A percentile compares a stretch with the other conserved stretches of the same genome.
Evolutionary conservation across 2,797 vertebrate genomes (phyloP).

Genomic region (Oreochromis grahami): DNA sequence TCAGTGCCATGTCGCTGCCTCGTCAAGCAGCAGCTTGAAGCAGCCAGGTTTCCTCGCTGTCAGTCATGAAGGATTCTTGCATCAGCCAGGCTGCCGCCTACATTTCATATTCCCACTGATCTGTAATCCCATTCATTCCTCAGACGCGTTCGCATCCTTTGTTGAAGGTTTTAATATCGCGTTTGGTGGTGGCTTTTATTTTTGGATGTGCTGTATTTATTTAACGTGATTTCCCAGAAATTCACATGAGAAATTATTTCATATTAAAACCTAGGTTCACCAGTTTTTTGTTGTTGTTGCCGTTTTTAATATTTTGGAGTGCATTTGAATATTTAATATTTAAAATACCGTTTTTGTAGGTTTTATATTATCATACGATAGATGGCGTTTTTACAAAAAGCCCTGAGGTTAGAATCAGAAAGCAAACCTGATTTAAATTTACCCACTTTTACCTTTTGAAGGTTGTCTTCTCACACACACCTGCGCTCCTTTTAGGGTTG

Average conservation of each 20-base stretch:
- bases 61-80: conserved; percentile 44
- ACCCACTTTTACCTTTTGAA: neutral
- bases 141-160: conserved; percentile 1
- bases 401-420: neutral
- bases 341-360: neutral
- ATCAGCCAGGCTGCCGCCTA: conserved; percentile 38
- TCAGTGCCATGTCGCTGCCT: conserved; percentile 25
- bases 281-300: neutral
- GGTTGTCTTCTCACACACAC: neutral
- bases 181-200: conserved; percentile 3
- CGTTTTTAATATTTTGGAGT: neutral
- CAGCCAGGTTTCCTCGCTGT: conserved; percentile 29
- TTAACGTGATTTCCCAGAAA: neutral
- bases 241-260: neutral
- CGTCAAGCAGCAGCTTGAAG: conserved; percentile 33
- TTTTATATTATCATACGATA: neutral
- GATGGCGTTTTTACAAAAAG: neutral
- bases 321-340: neutral
- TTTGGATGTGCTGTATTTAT: conserved; percentile 4
- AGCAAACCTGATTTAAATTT: neutral
- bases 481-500: neutral
- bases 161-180: conserved; percentile 1
- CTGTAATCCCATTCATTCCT: conserved; percentile 38
- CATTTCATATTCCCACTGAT: conserved; percentile 42
- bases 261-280: neutral